Evolutionary conservation across 2,888 invertebrate species (phyloP).

Genomic region (Eupithecia subumbrata): DNA sequence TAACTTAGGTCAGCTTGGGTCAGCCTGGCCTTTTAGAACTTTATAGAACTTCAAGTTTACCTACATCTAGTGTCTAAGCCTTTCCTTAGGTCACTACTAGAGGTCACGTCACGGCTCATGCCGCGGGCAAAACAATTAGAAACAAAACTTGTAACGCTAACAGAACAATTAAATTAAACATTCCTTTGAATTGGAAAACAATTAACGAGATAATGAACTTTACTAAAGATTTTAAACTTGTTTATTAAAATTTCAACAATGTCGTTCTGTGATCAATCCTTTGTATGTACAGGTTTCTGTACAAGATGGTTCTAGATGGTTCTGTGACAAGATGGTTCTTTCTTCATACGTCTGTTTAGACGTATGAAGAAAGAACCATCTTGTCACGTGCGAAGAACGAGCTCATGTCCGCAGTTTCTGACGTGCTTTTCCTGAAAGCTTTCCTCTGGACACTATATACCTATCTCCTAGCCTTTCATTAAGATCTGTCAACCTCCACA

Average conservation of each 20-base stretch:
- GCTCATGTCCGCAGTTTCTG: no score
- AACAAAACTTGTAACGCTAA: conserved; percentile 17
- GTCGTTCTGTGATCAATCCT: neutral
- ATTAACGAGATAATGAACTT: conserved; percentile 24
- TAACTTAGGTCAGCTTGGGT: neutral
- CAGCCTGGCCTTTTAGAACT: neutral
- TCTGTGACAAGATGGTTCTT: no score
- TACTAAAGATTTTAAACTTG: conserved; percentile 16
- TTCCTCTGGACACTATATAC: no score
- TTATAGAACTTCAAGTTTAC: neutral
- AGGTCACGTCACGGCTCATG: conserved; percentile 26
- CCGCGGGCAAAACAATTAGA: conserved; percentile 27
- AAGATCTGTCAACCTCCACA: neutral
- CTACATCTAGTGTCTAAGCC: conserved; percentile 15
- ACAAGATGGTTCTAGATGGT: no score
- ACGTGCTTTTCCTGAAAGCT: neutral
- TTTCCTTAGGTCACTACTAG: conserved; percentile 16
- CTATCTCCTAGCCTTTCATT: neutral
- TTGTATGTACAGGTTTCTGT: neutral
- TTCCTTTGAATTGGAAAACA: conserved; percentile 25
- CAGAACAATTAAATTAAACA: conserved; percentile 25
- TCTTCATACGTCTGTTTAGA: no score
- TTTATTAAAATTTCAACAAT: conserved; percentile 1
- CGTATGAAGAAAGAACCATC: neutral
- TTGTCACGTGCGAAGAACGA: neutral